Base-by-base conservation (phyloP, 2,888 invertebrate species). In the Herminia tarsipennalis region DNA sequence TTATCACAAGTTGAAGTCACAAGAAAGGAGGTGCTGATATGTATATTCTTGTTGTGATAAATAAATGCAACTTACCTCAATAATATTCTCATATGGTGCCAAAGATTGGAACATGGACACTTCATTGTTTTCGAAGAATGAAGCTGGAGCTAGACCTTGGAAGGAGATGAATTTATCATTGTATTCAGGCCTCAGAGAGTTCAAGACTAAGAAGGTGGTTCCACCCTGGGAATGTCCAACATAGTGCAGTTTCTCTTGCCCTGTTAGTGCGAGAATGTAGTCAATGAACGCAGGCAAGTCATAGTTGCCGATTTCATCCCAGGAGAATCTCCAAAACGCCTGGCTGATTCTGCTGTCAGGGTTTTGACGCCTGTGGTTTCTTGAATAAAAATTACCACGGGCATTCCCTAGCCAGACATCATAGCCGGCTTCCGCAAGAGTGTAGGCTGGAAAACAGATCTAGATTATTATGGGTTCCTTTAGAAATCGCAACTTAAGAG, bases 361-460 rank as follows among this genome's bases (percentile, higher is more conserved):
- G 51, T 76, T 56, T 0, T 78, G 44, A 0, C 34, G 41, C 0
- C 3, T 20, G 53, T 85, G 81, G 0, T 53, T 56, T 6, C 91
- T 84, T 3, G 93, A 93, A 73, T 94, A 95, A 29, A 81, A 91
- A 71, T 94, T 96, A 1, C 97, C 97, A 1, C 97, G 92, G 9
- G 93, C 93, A 76, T 96, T 97, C 0, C 95, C 94, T 70, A 97
- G 78, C 96, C 97, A 48, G n/a, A n/a, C n/a, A n/a, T n/a, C n/a
- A n/a, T n/a, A n/a, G n/a, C n/a, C n/a, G n/a, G n/a, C n/a, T n/a
- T 95, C 94, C 2, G 94, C 93, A 4, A 95, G 76, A 4, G 89
- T 42, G 59, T 86, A 87, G 1, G 61, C 85, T 85, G 56, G 0
- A 39, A 55, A 45, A 9, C 35, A n/a, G n/a, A n/a, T n/a, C n/a